A percentile compares a stretch with the other conserved stretches of the same genome.
Evolutionary conservation across 2,113 vertebrate species (phyloP).

Genomic region (Meles meles): DNA sequence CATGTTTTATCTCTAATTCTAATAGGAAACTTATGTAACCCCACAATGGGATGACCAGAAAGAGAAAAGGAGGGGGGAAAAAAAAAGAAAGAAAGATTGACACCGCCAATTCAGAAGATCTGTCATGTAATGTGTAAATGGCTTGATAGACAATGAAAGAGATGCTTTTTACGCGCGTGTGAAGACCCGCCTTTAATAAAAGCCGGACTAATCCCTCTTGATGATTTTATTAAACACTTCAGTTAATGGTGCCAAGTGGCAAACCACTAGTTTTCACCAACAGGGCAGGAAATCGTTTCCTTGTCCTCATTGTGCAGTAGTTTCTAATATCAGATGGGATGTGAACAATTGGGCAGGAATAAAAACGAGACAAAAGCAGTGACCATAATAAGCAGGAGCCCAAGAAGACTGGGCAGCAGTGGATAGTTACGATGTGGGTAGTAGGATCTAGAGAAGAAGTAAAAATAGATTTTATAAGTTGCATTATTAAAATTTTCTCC

Average conservation of each 20-base stretch:
- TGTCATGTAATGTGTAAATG: constrained; percentile 66
- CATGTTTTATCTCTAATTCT: neutral
- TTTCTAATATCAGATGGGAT: constrained; percentile 78
- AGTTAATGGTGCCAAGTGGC: constrained; percentile 82
- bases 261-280: constrained; percentile 71
- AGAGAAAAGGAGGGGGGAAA: neutral
- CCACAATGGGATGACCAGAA: neutral
- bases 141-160: constrained; percentile 74
- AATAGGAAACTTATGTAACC: neutral
- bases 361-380: constrained; percentile 78
- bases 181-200: constrained; percentile 82
- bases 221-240: constrained; percentile 89
- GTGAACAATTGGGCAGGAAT: constrained; percentile 83
- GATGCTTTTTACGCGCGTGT: constrained; percentile 74
- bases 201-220: constrained; percentile 85
- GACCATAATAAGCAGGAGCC: constrained; percentile 82
- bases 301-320: constrained; percentile 68
- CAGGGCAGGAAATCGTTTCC: constrained; percentile 79
- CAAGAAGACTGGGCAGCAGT: constrained; percentile 72
- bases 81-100: neutral
- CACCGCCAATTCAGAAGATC: neutral
- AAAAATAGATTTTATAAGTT: constrained; percentile 61
- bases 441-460: accelerated
- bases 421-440: constrained; percentile 59
- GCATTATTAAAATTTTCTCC: constrained; percentile 7